These are phyloP conservation scores for Amorpha juglandis DNA, from an alignment of 2,888 invertebrate species.

Conservation along the genomic window DNA sequence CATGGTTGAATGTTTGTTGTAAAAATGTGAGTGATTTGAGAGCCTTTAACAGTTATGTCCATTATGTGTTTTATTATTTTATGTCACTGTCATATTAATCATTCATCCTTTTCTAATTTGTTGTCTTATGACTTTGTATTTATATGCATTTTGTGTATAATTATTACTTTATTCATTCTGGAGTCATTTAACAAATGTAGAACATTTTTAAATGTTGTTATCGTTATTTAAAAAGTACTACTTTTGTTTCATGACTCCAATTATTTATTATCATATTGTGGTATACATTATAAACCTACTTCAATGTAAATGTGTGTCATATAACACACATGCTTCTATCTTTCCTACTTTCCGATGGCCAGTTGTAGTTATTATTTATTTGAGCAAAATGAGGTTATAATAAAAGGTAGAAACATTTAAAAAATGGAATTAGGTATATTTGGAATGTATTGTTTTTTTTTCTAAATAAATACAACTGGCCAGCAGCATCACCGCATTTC, in stretches of 20 bases:
- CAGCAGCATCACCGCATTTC: conserved; percentile 56
- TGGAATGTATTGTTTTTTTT: neutral
- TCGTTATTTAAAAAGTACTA: neutral
- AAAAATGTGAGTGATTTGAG: conserved; percentile 32
- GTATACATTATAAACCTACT: conserved; percentile 24
- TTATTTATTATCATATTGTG: conserved; percentile 27
- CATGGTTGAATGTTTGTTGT: conserved; percentile 41
- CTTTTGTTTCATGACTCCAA: conserved; percentile 14
- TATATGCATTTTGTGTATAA: conserved; percentile 24
- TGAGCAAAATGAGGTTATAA: neutral
- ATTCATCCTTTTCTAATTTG: conserved; percentile 10
- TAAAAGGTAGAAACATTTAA: neutral
- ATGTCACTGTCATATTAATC: conserved; percentile 32
- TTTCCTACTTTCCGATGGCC: conserved; percentile 63
- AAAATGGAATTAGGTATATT: neutral
- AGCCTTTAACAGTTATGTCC: conserved; percentile 35
- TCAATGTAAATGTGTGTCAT: conserved; percentile 25
- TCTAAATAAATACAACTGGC: conserved; percentile 34
- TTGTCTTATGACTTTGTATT: conserved; percentile 19
- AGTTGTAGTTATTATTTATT: conserved; percentile 50
- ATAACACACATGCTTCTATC: conserved; percentile 61
- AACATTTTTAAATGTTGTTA: no score
- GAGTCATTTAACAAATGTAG: conserved; percentile 31
- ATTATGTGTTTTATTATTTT: conserved; percentile 35
- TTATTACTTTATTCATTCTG: conserved; percentile 37